Evolutionary conservation across 1,140 invertebrate species (phyloP).

Genomic region (Drosophila ambigua): DNA sequence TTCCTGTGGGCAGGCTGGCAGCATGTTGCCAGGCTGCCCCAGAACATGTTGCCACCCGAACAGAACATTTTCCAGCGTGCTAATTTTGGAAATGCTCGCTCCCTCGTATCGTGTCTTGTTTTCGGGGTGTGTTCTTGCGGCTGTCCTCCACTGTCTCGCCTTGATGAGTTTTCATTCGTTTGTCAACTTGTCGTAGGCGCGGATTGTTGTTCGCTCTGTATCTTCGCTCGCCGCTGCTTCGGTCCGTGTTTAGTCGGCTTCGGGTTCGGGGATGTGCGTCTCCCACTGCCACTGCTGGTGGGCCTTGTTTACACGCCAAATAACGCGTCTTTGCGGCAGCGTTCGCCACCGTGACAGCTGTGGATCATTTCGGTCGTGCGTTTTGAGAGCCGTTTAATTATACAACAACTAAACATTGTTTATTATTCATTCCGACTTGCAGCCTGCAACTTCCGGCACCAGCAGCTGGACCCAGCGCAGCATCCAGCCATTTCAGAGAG

Average conservation of each 20-base stretch:
- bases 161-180: conserved; percentile 57
- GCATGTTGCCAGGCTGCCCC: conserved; percentile 8
- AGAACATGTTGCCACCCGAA: conserved; percentile 58
- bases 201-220: conserved; percentile 32
- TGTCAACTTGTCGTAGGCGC: conserved; percentile 70
- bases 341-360: conserved; percentile 11
- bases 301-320: conserved; percentile 24
- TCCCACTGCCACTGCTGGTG: background rate
- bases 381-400: conserved; percentile 21
- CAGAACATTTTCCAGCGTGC: conserved; percentile 39
- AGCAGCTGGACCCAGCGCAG: conserved; percentile 51
- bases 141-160: conserved; percentile 20
- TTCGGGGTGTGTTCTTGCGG: conserved; percentile 56
- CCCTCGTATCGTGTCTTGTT: conserved; percentile 15
- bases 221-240: background rate
- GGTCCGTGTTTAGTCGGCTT: background rate
- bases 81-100: conserved; percentile 64
- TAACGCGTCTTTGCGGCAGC: conserved; percentile 8
- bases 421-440: conserved; percentile 68
- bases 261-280: background rate
- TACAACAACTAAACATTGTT: conserved; percentile 48
- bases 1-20: background rate
- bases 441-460: conserved; percentile 57
- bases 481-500: conserved; percentile 9
- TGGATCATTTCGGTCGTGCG: too few species aligned